Evolutionary conservation across 2,888 invertebrate species (phyloP), one percentile per base, ranked within the genome.

Genomic region (Nemotelus nigrinus): DNA sequence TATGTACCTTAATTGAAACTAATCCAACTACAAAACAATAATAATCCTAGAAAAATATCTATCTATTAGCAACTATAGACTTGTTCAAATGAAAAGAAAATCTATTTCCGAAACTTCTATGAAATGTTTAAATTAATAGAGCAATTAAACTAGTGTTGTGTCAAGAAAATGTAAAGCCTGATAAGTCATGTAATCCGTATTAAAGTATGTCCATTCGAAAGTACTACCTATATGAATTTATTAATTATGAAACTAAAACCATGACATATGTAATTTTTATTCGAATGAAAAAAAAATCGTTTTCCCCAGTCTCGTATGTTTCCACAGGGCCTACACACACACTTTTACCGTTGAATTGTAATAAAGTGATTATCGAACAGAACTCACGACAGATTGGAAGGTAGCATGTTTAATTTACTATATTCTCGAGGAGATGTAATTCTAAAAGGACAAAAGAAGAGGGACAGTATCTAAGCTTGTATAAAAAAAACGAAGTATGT

Each of bases 321-420:
- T 79, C 79, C 79, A 79, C 79, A 79, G 79, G 79, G 79, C 79
- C 79, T 79, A 78, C 71, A 80, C 74, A 78, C 63, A 77, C 68
- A 68, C 68, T 55, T 39, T 77, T 71, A 41, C 44, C 48, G 63
- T 57, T 76, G 53, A 70, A 64, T 75, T 75, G 63, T 63, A 65
- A 67, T 5, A 76, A 64, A 71, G 3, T 39, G 41, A 74, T 47
- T 72, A 43, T 64, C 41, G 39, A 55, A 76, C 41, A 65, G 57
- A 47, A 74, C 25, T 6, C 44, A 74, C 2, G 25, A 60, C 7
- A 60, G 41, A 7, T 10, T n/a, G 68, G n/a, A 65, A 47, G 65
- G 45, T 8, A 44, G 45, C 25, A 25, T 25, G 25, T 25, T 25
- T 25, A 25, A 25, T 25, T 25, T 25, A 25, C 25, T 25, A 25